Evolutionary conservation across 2,113 vertebrate genomes (phyloP), one percentile per base, ranked within the genome.

Genomic region (Eupsittula cactorum): DNA sequence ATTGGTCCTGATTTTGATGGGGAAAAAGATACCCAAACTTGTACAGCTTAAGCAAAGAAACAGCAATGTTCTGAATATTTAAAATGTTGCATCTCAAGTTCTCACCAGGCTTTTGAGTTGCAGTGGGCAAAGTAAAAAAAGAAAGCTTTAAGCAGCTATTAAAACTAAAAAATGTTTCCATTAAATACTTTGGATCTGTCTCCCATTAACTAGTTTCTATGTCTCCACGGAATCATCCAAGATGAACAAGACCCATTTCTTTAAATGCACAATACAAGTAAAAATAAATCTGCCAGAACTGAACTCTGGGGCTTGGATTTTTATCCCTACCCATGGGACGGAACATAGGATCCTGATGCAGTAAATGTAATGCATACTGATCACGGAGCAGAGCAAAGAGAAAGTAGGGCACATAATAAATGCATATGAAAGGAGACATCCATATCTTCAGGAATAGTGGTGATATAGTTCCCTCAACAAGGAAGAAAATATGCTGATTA

Each of bases 391-490:
- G 42, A 82, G 91, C 76, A 81, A 69, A 65, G 37, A 83, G 37
- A 95, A 95, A 95, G 82, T 60, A 93, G 63, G 95, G 28, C 93
- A 88, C 31, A 35, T n/a, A 63, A 88, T 70, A 92, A 92, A 89
- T 15, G 76, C 33, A 31, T 11, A 60, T 16, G 52, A 73, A 82
- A 71, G 29, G 42, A 76, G 37, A 85, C 1, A 1, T 49, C 70
- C 28, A 0, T 28, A 70, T 73, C 39, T 68, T 85, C 67, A 39
- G 76, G 69, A 85, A 42, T 6, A 35, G 41, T 18, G 28, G 65
- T 90, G 57, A 25, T 16, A 19, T 5, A 65, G 47, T 16, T 75
- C 39, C 47, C 42, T 68, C 39, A 57, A 10, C 17, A 33, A 33
- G 24, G 33, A 55, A 7, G 16, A 24, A 80, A 46, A 90, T 12